Evolutionary conservation across 2,888 invertebrate species (phyloP).

Genomic region (Acanthosepion esculentum): DNA sequence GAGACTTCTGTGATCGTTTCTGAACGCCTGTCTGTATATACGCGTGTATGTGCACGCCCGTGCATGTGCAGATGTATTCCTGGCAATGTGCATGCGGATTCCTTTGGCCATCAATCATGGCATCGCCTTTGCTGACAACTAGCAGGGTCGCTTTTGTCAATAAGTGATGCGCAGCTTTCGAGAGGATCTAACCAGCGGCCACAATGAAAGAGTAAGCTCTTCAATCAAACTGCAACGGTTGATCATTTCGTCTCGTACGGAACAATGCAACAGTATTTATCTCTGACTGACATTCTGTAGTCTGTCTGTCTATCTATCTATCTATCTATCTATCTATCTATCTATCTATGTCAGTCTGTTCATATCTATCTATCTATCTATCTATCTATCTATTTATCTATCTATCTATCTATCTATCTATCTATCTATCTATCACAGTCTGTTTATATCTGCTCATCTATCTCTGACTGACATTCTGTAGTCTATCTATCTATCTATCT

Average conservation of each 20-base stretch:
- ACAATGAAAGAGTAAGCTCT: slow-evolving; percentile 6
- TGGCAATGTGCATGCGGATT: background rate
- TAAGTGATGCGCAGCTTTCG: background rate
- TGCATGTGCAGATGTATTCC: background rate
- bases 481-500: too few species aligned
- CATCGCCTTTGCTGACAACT: background rate
- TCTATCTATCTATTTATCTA: too few species aligned
- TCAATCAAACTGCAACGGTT: background rate
- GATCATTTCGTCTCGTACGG: background rate
- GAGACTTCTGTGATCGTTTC: too few species aligned
- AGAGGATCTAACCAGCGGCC: background rate
- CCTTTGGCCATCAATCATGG: background rate
- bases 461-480: too few species aligned
- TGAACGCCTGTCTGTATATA: too few species aligned
- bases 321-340: background rate
- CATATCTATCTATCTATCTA: too few species aligned
- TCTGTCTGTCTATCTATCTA: too few species aligned
- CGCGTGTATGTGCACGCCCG: background rate
- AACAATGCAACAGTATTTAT: too few species aligned
- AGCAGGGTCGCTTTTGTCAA: slow-evolving; percentile 33
- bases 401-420: too few species aligned
- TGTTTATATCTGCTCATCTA: background rate
- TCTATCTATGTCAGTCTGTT: too few species aligned
- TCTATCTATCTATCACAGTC: too few species aligned
- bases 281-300: too few species aligned